These are phyloP conservation scores for Agrilus cyanescens DNA, from an alignment of 2,888 invertebrate genomes.

Conservation along the genomic window DNA sequence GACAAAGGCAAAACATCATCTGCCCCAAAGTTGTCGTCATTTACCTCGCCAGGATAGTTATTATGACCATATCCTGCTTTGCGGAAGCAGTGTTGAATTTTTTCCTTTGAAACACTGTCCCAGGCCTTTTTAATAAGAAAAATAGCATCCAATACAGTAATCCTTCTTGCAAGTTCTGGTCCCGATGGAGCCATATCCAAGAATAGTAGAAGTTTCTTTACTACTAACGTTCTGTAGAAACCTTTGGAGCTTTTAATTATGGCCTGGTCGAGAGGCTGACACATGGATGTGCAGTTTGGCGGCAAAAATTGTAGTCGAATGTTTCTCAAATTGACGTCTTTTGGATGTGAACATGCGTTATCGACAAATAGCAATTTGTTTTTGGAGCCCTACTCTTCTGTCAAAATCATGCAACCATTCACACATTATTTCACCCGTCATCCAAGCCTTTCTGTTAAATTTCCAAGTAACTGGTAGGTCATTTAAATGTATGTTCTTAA, in stretches of 20 bases:
- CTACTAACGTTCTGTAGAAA: constrained; percentile 1
- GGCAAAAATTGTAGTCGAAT: constrained; percentile 6
- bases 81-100: constrained; percentile 3
- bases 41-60: neutral
- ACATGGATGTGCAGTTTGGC: constrained; percentile 6
- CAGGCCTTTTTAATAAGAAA: constrained; percentile 1
- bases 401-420: neutral
- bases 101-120: neutral
- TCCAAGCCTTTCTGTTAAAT: constrained; percentile 1
- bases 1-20: too few relatives aligned
- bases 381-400: constrained; percentile 5
- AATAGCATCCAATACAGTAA: constrained; percentile 1
- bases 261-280: constrained; percentile 6
- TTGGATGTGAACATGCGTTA: constrained; percentile 6
- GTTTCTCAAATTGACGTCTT: constrained; percentile 1
- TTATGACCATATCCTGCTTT: neutral
- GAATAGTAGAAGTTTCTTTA: constrained; percentile 3
- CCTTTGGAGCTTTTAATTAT: constrained; percentile 8
- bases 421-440: constrained; percentile 1
- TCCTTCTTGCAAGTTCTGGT: neutral
- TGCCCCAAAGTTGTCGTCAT: too few relatives aligned
- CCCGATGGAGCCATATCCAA: constrained; percentile 2
- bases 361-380: constrained; percentile 5
- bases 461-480: neutral
- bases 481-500: constrained; percentile 2